Evolutionary conservation across 2,113 vertebrate species (phyloP).

Genomic region (Numenius arquata): DNA sequence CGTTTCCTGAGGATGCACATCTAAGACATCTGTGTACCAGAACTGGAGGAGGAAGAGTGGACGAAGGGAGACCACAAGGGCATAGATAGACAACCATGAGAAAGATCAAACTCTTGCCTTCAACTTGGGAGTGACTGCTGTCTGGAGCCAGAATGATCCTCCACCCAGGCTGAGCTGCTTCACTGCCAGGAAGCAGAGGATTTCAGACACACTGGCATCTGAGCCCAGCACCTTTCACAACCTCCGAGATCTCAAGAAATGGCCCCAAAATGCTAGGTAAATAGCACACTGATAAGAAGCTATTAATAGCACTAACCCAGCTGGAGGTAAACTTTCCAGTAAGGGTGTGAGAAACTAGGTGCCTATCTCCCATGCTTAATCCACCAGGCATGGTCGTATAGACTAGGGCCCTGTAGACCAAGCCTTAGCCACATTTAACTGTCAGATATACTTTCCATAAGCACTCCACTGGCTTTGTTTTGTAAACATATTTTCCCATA

Average conservation of each 20-base stretch:
- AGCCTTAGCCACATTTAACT: neutral
- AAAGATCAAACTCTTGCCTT: neutral
- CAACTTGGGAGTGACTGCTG: neutral
- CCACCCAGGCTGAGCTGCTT: neutral
- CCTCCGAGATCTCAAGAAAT: neutral
- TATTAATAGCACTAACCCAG: neutral
- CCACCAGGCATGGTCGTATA: neutral
- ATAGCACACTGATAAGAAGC: neutral
- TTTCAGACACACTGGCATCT: fast-evolving
- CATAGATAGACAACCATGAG: neutral
- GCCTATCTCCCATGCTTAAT: neutral
- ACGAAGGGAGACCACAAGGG: neutral
- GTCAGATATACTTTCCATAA: neutral
- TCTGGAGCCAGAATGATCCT: neutral
- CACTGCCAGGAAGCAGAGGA: neutral
- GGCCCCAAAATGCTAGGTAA: neutral
- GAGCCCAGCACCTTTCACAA: neutral
- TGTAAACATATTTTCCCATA: neutral
- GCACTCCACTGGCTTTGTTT: neutral
- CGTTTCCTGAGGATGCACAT: neutral
- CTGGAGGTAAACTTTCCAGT: neutral
- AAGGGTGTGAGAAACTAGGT: neutral
- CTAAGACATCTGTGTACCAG: neutral
- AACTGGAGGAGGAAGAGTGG: neutral
- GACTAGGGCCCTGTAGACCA: neutral